Evolutionary conservation across 2,888 invertebrate genomes (phyloP).

Genomic region (Alloplasta piceator): DNA sequence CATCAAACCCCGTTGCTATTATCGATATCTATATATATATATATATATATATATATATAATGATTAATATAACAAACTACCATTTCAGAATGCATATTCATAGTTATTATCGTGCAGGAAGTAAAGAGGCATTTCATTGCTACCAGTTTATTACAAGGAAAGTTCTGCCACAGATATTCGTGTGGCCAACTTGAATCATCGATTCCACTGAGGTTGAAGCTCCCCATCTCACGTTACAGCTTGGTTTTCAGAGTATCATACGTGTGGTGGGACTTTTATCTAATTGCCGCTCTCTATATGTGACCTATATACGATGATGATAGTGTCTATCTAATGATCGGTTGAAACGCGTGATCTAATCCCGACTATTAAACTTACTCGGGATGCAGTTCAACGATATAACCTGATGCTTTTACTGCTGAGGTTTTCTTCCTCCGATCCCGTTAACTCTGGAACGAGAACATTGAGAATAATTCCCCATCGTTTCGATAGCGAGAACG

Average conservation of each 20-base stretch:
- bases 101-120: conserved; percentile 30
- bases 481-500: too few relatives aligned
- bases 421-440: conserved; percentile 14
- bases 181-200: conserved; percentile 54
- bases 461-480: not conserved
- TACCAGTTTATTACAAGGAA: conserved; percentile 11
- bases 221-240: conserved; percentile 1
- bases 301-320: conserved; percentile 10
- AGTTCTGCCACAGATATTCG: conserved; percentile 63
- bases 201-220: conserved; percentile 43
- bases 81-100: not conserved
- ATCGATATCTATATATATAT: conserved; percentile 23
- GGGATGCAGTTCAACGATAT: conserved; percentile 11
- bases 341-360: conserved; percentile 28
- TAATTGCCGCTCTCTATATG: conserved; percentile 14
- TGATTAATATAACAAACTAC: not conserved
- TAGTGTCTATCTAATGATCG: conserved; percentile 29
- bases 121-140: conserved; percentile 15
- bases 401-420: conserved; percentile 3
- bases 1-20: conserved; percentile 30
- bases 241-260: conserved; percentile 7
- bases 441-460: not conserved
- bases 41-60: not conserved
- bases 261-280: conserved; percentile 25
- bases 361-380: conserved; percentile 34